phyloP scores from a whole-genome alignment of 1,140 invertebrate genomes.

The Neodiprion lecontei region DNA sequence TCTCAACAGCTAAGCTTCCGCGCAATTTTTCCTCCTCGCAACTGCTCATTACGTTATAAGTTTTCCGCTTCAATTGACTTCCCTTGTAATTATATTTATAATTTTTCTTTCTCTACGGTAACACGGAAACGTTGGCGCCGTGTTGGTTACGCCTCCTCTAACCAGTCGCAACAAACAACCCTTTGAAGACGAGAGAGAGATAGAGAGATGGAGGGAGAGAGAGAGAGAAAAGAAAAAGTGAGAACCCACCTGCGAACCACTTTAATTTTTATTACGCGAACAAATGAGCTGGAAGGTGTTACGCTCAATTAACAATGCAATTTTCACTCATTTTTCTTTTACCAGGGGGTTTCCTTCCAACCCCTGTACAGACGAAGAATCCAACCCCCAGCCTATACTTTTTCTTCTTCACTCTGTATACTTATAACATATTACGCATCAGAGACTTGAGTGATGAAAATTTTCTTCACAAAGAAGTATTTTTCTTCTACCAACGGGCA shows the following conservation, averaged over 20 bases:
- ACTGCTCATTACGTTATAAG: conserved; percentile 8
- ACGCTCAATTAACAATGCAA: conserved; percentile 28
- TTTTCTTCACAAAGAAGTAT: too few species aligned
- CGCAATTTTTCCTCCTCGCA: not conserved
- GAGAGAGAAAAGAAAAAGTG: not conserved
- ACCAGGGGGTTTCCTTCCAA: not conserved
- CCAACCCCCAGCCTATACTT: too few species aligned
- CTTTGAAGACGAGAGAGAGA: not conserved
- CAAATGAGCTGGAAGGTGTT: conserved; percentile 24
- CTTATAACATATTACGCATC: too few species aligned
- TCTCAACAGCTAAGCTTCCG: not conserved
- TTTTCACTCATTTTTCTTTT: conserved; percentile 9
- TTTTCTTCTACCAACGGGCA: too few species aligned
- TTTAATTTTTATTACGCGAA: conserved; percentile 31
- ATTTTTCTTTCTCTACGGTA: not conserved
- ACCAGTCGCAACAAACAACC: conserved; percentile 6
- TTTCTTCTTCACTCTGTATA: too few species aligned
- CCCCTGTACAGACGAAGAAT: too few species aligned
- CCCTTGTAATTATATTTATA: conserved; percentile 10
- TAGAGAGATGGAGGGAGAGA: conserved; percentile 11
- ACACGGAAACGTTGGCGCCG: not conserved
- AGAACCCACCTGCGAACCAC: not conserved
- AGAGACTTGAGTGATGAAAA: too few species aligned
- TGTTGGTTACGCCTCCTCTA: not conserved
- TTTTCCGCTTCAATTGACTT: conserved; percentile 13